Base-by-base conservation (phyloP, 2,797 vertebrate species). In the Helicolenus hilgendorfi region DNA sequence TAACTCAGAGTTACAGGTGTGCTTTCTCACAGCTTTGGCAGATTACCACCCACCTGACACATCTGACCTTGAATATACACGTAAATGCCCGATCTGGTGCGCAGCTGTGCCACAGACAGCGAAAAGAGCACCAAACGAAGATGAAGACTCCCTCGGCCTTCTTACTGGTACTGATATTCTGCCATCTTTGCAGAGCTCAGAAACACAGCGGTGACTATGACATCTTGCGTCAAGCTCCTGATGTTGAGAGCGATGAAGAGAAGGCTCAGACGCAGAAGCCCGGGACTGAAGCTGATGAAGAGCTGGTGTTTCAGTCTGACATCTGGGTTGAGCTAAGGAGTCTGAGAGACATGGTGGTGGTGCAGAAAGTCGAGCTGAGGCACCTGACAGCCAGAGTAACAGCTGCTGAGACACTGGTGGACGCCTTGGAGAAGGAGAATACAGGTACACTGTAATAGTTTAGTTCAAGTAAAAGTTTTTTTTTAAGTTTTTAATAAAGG, bases 1-100 rank as follows among this genome's bases (percentile, higher is more conserved):
- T 45, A 29, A 29, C 33, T 55, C 24, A n/a, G 13, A 59, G 24
- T 31, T n/a, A 69, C 87, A 92, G 87, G 83, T 94, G 87, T 67
- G 14, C 58, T 67, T 78, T 86, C 77, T 67, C 78, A 83, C 83
- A 80, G 4, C 35, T n/a, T 31, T 77, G 31, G 70, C 49, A 77
- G 33, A 69, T 41, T 60, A 33, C 7, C 15, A 22, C 58, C 55
- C 67, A 68, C 65, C 67, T 77, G 82, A 63, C 53, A 36, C 31
- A 41, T 80, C 38, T 65, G 84, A 49, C 72, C 81, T 77, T 81
- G 69, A 75, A 35, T 5, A 31, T 33, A 49, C 14, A 22, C 3
- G 67, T 91, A 78, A 80, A 88, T 80, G 5, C 4, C 33, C 4
- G 13, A 20, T 58, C 4, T 7, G 11, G 11, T 41, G 7, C 36